Conservation (phyloP, 2,797 vertebrate genomes). For the Percopsis omiscomaycus region DNA sequence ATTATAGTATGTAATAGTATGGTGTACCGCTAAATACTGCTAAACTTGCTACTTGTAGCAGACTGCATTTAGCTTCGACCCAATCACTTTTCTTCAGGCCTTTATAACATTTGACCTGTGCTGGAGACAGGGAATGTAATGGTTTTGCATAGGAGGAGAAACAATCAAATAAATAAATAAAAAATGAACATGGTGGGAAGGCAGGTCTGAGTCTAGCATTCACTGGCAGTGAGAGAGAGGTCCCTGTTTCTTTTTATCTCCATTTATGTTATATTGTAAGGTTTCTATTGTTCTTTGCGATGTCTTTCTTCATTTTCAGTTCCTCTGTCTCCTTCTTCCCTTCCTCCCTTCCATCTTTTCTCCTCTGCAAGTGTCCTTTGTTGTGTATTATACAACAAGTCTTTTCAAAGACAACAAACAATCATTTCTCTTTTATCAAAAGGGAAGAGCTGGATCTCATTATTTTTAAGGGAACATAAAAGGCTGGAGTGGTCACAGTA, state of each 20-base stretch:
- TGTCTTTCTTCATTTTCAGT: not conserved
- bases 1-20: no score
- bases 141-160: constrained; percentile 24
- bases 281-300: constrained; percentile 7
- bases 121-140: constrained; percentile 30
- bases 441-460: constrained; percentile 61
- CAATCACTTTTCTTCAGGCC: constrained; percentile 30
- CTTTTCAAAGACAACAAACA: constrained; percentile 72
- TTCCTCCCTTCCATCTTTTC: not conserved
- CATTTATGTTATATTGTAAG: constrained; percentile 14
- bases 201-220: constrained; percentile 57
- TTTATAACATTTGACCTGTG: constrained; percentile 50
- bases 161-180: not conserved
- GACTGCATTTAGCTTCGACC: constrained; percentile 13
- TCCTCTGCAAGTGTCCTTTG: constrained; percentile 15
- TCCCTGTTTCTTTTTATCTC: constrained; percentile 26
- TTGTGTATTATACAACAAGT: constrained; percentile 42
- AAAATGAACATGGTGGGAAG: constrained; percentile 20
- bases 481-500: constrained; percentile 70
- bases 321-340: not conserved
- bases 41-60: constrained; percentile 4
- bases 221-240: constrained; percentile 44
- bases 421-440: constrained; percentile 69
- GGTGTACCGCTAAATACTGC: not conserved
- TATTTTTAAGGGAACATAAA: constrained; percentile 76